phyloP scores from a whole-genome alignment of 2,113 vertebrate species.

The Sarotherodon lohbergeri region DNA sequence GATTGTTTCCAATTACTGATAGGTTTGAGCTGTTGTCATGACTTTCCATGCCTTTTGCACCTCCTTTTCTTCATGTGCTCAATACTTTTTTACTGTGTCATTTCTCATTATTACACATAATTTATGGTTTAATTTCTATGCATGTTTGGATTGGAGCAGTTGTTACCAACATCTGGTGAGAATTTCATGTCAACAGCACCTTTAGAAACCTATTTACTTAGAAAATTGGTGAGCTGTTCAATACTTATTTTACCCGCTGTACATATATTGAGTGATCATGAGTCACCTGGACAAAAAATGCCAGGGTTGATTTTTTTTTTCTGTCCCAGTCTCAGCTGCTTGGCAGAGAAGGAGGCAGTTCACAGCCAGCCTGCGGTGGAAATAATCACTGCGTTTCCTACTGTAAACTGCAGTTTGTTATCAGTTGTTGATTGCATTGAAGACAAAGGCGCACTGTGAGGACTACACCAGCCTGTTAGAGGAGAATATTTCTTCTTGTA shows the following conservation, averaged over 20 bases:
- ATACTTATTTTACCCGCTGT: not conserved
- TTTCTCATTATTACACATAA: not conserved
- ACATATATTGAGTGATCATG: not conserved
- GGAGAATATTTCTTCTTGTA: not conserved
- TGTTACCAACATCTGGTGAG: not conserved
- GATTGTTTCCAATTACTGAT: not conserved
- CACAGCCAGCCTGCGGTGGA: not conserved
- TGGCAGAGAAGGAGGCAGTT: not conserved
- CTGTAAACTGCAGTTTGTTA: accelerated
- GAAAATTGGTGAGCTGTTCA: not conserved
- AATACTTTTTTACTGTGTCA: not conserved
- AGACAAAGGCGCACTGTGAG: not conserved
- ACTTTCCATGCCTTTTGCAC: not conserved
- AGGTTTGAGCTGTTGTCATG: not conserved
- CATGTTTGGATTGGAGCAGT: not conserved
- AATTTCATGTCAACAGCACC: not conserved
- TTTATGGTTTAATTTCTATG: not conserved
- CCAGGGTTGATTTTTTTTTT: not conserved
- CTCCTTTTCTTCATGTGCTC: not conserved
- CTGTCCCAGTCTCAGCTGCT: not conserved
- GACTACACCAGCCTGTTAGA: slow-evolving; percentile 4
- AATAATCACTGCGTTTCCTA: not conserved
- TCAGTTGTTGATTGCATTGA: not conserved
- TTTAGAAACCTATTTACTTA: not conserved
- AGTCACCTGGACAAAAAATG: not conserved